Conservation (phyloP, 2,113 vertebrate species). For the Suncus etruscus region DNA sequence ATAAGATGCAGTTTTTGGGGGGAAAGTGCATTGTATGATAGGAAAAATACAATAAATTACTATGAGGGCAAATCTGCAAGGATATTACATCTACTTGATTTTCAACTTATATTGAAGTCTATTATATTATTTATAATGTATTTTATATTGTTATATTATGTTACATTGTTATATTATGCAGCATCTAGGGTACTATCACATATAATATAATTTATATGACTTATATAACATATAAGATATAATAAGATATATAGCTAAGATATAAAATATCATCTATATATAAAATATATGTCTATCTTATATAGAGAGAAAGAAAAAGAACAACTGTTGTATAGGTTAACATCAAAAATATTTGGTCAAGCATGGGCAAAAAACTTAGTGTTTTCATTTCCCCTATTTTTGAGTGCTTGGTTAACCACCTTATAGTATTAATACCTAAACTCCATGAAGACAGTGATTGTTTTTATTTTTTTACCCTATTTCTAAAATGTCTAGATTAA, state of each 20-base stretch:
- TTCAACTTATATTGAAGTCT: slow-evolving; percentile 1
- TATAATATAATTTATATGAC: too few relatives aligned
- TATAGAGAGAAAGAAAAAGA: background rate
- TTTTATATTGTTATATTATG: background rate
- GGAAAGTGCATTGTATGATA: too few relatives aligned
- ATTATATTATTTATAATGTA: background rate
- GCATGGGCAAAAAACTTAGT: slow-evolving; percentile 1
- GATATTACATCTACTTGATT: background rate
- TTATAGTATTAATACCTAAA: slow-evolving; percentile 16
- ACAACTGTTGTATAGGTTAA: background rate
- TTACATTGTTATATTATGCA: background rate
- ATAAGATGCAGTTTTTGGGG: too few relatives aligned
- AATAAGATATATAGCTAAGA: too few relatives aligned
- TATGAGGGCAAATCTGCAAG: background rate
- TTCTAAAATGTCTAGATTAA: slow-evolving; percentile 8
- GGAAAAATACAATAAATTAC: background rate
- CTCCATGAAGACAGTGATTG: background rate
- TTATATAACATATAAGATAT: too few relatives aligned
- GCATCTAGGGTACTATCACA: background rate
- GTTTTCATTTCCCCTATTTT: background rate
- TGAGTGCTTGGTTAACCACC: background rate
- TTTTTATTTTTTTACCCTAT: background rate
- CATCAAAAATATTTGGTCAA: slow-evolving; percentile 14
- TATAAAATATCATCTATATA: too few relatives aligned
- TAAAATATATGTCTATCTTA: too few relatives aligned